A percentile compares a stretch with the other conserved stretches of the same genome.
phyloP scores from a whole-genome alignment of 2,113 vertebrate genomes.

The Pagrus major region DNA sequence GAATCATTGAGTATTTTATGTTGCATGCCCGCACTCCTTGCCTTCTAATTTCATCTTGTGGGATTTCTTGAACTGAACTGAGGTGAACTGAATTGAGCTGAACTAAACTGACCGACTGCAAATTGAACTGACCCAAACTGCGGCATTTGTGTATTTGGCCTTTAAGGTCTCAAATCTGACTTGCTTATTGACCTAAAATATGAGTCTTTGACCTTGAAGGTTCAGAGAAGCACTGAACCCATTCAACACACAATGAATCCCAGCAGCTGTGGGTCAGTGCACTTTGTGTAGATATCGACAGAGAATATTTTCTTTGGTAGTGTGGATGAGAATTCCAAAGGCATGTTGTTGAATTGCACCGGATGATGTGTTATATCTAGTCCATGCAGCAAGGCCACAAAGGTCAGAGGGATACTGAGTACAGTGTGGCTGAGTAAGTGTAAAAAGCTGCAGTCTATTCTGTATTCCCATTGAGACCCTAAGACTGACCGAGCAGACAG shows the following conservation, averaged over 20 bases:
- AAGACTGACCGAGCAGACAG: slow-evolving; percentile 75
- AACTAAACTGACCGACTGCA: neutral
- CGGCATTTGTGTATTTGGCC: slow-evolving; percentile 12
- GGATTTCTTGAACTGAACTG: neutral
- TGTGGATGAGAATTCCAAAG: slow-evolving; percentile 33
- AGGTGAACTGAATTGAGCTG: slow-evolving; percentile 7
- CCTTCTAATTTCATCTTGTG: slow-evolving; percentile 12
- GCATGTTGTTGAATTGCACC: slow-evolving; percentile 33
- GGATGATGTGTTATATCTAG: slow-evolving; percentile 49
- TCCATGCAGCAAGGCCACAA: slow-evolving; percentile 61
- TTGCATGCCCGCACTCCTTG: slow-evolving; percentile 20
- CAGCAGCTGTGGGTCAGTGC: neutral
- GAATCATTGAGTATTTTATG: slow-evolving; percentile 24
- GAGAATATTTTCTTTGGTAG: slow-evolving; percentile 26
- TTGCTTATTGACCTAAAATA: slow-evolving; percentile 25
- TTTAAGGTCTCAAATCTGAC: neutral
- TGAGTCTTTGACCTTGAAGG: slow-evolving; percentile 18
- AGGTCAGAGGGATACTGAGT: slow-evolving; percentile 65
- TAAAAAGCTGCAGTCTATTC: slow-evolving; percentile 77
- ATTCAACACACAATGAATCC: slow-evolving; percentile 16
- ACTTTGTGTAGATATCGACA: slow-evolving; percentile 8
- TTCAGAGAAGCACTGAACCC: slow-evolving; percentile 8
- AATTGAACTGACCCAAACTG: slow-evolving; percentile 15
- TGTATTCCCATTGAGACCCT: slow-evolving; percentile 73
- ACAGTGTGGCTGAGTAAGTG: slow-evolving; percentile 71